phyloP scores from a whole-genome alignment of 2,797 vertebrate species.

The Enteromius anoplus region DNA sequence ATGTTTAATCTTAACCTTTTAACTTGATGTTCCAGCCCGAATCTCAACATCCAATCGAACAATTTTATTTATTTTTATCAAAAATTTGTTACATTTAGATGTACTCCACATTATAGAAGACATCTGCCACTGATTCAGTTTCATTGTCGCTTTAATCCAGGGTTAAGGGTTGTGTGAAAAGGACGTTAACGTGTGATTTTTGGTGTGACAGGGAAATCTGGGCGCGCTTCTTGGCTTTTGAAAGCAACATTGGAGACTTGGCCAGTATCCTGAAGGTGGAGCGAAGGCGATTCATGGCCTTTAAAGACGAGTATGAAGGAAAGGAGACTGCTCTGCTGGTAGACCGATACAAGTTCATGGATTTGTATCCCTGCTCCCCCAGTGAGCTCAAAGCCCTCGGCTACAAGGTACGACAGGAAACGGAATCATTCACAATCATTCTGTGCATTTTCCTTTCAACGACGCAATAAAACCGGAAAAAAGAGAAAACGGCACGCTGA shows the following conservation, averaged over 20 bases:
- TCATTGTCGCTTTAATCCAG: neutral
- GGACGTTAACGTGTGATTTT: neutral
- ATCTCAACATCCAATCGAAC: neutral
- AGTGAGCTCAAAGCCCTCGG: slow-evolving; percentile 98
- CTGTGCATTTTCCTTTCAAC: neutral
- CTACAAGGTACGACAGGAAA: slow-evolving; percentile 85
- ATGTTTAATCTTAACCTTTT: too few relatives aligned
- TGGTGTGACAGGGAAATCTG: slow-evolving; percentile 88
- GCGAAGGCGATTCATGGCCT: slow-evolving; percentile 92
- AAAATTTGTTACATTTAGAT: neutral
- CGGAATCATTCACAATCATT: neutral
- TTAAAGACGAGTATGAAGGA: slow-evolving; percentile 98
- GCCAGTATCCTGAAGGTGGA: slow-evolving; percentile 99
- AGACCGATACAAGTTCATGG: slow-evolving; percentile 99
- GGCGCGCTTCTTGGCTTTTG: slow-evolving; percentile 97
- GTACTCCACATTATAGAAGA: neutral
- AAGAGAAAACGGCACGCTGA: neutral
- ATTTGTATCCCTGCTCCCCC: slow-evolving; percentile 94
- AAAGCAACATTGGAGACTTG: slow-evolving; percentile 98
- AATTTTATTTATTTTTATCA: neutral
- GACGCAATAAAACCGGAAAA: neutral
- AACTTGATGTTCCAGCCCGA: too few relatives aligned
- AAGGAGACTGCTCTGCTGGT: slow-evolving; percentile 97
- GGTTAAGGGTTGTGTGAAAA: neutral
- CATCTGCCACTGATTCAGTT: neutral